These are phyloP conservation scores for Terrapene triunguis DNA, from an alignment of 2,113 vertebrate genomes.

Conservation along the genomic window DNA sequence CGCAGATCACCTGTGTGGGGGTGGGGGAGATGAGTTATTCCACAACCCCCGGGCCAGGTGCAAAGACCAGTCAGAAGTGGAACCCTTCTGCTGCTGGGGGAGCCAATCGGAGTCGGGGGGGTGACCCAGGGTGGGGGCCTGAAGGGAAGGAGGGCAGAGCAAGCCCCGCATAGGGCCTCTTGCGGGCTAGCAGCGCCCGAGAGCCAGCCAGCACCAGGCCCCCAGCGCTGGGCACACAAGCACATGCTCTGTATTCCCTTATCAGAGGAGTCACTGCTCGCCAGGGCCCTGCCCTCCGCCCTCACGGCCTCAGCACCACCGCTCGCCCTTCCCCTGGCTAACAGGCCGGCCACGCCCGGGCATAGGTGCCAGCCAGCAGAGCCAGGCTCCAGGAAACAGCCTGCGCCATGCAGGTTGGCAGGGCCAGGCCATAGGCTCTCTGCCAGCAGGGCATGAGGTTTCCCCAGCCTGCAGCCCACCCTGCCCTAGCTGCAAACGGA, in stretches of 20 bases:
- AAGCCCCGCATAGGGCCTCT: neutral
- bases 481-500: too few relatives aligned
- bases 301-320: too few relatives aligned
- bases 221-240: neutral
- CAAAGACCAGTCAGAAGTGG: neutral
- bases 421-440: too few relatives aligned
- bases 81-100: neutral
- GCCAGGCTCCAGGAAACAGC: too few relatives aligned
- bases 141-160: neutral
- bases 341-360: neutral
- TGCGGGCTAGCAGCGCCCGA: neutral
- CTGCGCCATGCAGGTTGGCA: too few relatives aligned
- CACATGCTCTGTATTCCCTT: too few relatives aligned
- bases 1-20: slow-evolving; percentile 70
- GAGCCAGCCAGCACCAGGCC: neutral
- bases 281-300: too few relatives aligned
- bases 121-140: neutral
- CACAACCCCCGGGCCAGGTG: neutral
- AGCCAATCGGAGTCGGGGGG: neutral
- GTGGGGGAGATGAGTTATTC: neutral
- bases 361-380: too few relatives aligned
- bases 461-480: too few relatives aligned
- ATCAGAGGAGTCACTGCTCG: neutral
- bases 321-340: neutral
- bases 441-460: too few relatives aligned